Conservation (phyloP, 2,888 invertebrate species). For the Dusona sp. region DNA sequence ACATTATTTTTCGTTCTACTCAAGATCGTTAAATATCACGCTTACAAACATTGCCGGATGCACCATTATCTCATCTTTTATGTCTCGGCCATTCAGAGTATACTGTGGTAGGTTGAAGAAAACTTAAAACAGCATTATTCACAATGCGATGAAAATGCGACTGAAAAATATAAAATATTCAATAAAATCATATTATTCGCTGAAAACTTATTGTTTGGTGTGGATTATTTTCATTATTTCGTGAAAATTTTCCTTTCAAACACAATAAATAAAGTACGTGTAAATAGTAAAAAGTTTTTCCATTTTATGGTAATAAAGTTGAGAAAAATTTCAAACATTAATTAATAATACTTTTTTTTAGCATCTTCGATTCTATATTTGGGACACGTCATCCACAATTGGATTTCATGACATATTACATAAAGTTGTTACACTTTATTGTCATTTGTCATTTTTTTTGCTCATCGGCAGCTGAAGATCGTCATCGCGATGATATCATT, state of each 20-base stretch:
- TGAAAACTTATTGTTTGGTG: too few species aligned
- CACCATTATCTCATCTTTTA: constrained; percentile 86
- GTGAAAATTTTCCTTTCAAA: background rate
- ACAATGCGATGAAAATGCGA: constrained; percentile 2
- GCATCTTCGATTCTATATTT: constrained; percentile 84
- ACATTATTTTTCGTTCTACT: constrained; percentile 81
- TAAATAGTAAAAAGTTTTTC: background rate
- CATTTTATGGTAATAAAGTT: background rate
- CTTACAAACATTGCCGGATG: constrained; percentile 84
- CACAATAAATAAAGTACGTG: background rate
- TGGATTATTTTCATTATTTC: too few species aligned
- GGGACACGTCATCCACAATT: constrained; percentile 84
- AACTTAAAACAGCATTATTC: background rate
- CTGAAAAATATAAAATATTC: background rate
- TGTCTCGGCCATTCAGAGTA: constrained; percentile 84
- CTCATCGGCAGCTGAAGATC: constrained; percentile 85
- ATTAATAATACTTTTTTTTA: constrained; percentile 74
- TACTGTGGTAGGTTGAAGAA: constrained; percentile 83
- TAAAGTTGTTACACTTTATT: constrained; percentile 85
- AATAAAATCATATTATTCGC: background rate
- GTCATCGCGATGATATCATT: constrained; percentile 83
- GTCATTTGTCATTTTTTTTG: constrained; percentile 86
- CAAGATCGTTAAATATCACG: constrained; percentile 84
- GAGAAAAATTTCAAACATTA: background rate
- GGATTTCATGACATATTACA: constrained; percentile 85